Conservation (phyloP, 1,140 invertebrate species). For the Eufriesea mexicana region DNA sequence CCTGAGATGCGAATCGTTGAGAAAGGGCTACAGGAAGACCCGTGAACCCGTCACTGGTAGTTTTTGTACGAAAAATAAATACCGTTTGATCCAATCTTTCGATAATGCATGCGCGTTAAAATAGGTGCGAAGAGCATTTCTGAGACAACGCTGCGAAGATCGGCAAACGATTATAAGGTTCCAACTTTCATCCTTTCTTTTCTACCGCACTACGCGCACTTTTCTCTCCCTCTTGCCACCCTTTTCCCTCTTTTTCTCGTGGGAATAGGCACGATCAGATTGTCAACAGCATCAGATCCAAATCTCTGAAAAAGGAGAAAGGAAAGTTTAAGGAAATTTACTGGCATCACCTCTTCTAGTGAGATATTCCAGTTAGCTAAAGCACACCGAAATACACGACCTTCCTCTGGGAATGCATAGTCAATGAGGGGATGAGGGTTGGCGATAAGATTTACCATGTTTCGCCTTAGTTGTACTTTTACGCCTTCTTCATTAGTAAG, state of each 20-base stretch:
- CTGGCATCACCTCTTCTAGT: constrained; percentile 28
- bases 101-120: constrained; percentile 67
- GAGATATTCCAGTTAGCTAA: constrained; percentile 41
- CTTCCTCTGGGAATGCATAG: constrained; percentile 56
- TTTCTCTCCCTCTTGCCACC: not conserved
- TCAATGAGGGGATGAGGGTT: constrained; percentile 57
- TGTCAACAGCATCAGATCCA: constrained; percentile 19
- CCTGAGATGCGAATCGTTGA: constrained; percentile 46
- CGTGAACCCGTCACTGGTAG: constrained; percentile 36
- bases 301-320: not conserved
- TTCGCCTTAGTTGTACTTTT: constrained; percentile 13
- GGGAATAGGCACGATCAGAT: constrained; percentile 59
- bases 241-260: not conserved
- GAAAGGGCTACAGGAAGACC: constrained; percentile 35
- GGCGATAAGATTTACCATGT: constrained; percentile 29
- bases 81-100: constrained; percentile 51
- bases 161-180: constrained; percentile 37
- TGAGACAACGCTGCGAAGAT: constrained; percentile 46
- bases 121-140: constrained; percentile 67
- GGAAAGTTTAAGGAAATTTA: constrained; percentile 56
- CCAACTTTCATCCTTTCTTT: constrained; percentile 3
- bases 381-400: constrained; percentile 14
- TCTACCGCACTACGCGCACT: not conserved
- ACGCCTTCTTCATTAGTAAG: constrained; percentile 45
- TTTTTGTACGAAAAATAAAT: constrained; percentile 60